phyloP scores from a whole-genome alignment of 2,888 invertebrate genomes.

The Empis stercorea region DNA sequence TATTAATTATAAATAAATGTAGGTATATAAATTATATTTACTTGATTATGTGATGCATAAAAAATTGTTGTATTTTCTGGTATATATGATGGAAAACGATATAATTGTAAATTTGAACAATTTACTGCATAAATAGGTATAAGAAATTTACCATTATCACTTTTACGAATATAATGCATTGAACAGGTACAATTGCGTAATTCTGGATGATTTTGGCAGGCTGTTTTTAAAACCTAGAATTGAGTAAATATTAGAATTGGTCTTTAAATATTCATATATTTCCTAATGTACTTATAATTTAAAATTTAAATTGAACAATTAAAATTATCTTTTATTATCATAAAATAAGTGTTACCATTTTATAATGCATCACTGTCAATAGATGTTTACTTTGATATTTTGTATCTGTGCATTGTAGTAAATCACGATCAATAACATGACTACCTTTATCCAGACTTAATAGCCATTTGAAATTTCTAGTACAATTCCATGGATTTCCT shows the following conservation, averaged over 20 bases:
- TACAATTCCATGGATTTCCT: constrained; percentile 35
- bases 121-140: constrained; percentile 34
- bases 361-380: constrained; percentile 30
- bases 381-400: constrained; percentile 30
- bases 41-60: constrained; percentile 29
- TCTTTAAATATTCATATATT: too few relatives aligned
- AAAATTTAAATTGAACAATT: too few relatives aligned
- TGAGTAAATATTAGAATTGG: neutral
- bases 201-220: constrained; percentile 29
- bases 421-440: constrained; percentile 27
- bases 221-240: constrained; percentile 21
- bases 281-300: too few relatives aligned
- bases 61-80: constrained; percentile 33
- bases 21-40: too few relatives aligned
- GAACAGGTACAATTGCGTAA: constrained; percentile 30
- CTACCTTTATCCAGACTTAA: constrained; percentile 24
- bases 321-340: neutral
- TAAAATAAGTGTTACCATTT: constrained; percentile 21
- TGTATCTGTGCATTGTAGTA: constrained; percentile 28
- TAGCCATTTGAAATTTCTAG: constrained; percentile 32
- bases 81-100: constrained; percentile 27
- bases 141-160: constrained; percentile 21
- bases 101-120: constrained; percentile 28
- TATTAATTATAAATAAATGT: too few relatives aligned
- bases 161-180: constrained; percentile 28